Base-by-base conservation (phyloP, 2,113 vertebrate genomes). In the Corythornis vintsioides region DNA sequence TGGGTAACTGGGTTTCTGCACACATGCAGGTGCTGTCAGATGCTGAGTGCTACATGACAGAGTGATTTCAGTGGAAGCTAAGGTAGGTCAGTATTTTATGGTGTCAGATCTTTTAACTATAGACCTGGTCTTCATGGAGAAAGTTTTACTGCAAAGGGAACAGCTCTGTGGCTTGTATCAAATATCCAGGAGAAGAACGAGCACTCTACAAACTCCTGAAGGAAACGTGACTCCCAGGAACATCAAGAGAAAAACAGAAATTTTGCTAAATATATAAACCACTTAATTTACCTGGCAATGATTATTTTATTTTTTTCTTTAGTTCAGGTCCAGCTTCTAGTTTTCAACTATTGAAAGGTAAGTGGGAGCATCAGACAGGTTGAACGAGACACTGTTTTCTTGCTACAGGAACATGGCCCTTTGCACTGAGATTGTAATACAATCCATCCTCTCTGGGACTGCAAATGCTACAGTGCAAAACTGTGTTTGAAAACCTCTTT, bases 401-500 rank as follows among this genome's bases (percentile, higher is more conserved):
- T 96, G 93, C 97, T 94, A 88, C 80, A 77, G 93, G 95, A 98
- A 96, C 96, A 96, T 55, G 94, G 95, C 96, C 97, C 97, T 97
- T 97, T 97, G 97, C 97, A 97, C 96, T 11, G 83, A 18, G 91
- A 97, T 94, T 97, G 97, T 98, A 98, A 98, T 97, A 97, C 98
- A 98, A 98, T 98, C 98, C 95, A 96, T 97, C 97, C 98, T 98
- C 97, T 96, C 96, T 91, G 97, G 97, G 97, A 95, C 97, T 96
- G 97, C 65, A 92, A 97, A 97, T 70, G 96, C 96, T 97, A 96
- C 97, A 98, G 98, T 98, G 97, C 97, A 98, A 98, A 98, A 98
- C 97, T 91, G 95, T 97, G 97, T 98, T 98, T 98, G 97, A 98
- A 98, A 98, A 98, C 96, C 97, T 98, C 97, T 98, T 98, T 98